Evolutionary conservation across 2,888 invertebrate species (phyloP), one percentile per base, ranked within the genome.

Genomic region (Aphodius granarius): DNA sequence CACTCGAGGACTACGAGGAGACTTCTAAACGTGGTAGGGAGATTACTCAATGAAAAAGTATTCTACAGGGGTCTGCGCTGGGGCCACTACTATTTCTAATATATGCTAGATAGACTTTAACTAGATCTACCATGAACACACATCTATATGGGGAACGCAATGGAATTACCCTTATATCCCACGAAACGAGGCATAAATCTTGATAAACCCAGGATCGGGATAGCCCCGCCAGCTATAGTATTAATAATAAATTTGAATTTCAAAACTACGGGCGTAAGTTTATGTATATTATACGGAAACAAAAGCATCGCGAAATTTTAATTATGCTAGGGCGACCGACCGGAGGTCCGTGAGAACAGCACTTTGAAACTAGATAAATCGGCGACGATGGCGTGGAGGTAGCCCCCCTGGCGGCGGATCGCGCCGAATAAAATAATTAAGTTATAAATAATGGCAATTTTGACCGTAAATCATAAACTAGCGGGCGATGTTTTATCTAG

Each of bases 391-490:
- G 22, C 20, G 22, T 18, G 19, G 66, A 2, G 16, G 16, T 22
- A 23, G 6, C 65, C 65, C 16, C 65, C 63, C 9, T 62, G n/a
- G n/a, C 9, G 19, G 16, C 65, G 19, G 17, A 18, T 65, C 19
- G 18, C 20, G 13, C 13, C 18, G 19, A 15, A 66, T 66, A 66
- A 70, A 63, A 74, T 74, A 74, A 74, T 74, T 68, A 63, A 20
- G 20, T 19, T 43, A 74, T 71, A 74, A 74, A 71, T 74, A 71
- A 64, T 16, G 23, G 17, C 18, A 18, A 71, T 64, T 20, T 23
- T 16, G 15, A 6, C 23, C 64, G 65, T 74, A 74, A 74, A 74
- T 74, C 71, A 74, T 43, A 74, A 17, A 20, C 65, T 18, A 19
- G n/a, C 5, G 71, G 15, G 17, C 21, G 71, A 21, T 63, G 72